Percentiles rank a stretch among this genome's conserved stretches.
Conservation (phyloP, 2,797 vertebrate genomes). For the Ataeniobius toweri region DNA sequence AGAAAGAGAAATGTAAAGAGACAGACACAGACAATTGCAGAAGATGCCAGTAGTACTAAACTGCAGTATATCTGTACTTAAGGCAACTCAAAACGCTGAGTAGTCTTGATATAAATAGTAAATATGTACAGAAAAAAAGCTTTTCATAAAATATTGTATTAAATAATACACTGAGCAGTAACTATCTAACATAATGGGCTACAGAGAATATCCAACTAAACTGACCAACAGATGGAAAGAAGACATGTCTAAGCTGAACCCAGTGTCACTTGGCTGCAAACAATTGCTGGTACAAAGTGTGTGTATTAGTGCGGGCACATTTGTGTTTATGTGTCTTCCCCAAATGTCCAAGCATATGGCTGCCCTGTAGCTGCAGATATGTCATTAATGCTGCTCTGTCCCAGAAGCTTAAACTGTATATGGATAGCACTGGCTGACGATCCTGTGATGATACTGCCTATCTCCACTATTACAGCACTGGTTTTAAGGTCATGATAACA, state of each 20-base stretch:
- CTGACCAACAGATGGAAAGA: conserved; percentile 53
- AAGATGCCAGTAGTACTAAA: conserved; percentile 30
- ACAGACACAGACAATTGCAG: conserved; percentile 29
- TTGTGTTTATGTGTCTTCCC: conserved; percentile 28
- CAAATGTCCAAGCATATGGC: conserved; percentile 77
- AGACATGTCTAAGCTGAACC: conserved; percentile 47
- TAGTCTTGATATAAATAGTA: conserved; percentile 9
- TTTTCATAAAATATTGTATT: background rate
- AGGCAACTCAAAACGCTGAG: conserved; percentile 16
- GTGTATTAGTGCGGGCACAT: conserved; percentile 17
- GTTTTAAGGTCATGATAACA: conserved; percentile 75
- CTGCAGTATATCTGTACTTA: conserved; percentile 25
- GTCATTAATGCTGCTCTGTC: conserved; percentile 63
- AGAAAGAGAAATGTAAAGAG: conserved; percentile 40
- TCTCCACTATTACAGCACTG: conserved; percentile 59
- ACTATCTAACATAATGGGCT: conserved; percentile 11
- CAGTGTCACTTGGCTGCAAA: conserved; percentile 60
- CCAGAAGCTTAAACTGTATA: conserved; percentile 51
- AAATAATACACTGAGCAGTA: background rate
- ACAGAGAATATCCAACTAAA: conserved; percentile 13
- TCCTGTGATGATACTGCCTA: conserved; percentile 43
- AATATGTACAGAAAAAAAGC: background rate
- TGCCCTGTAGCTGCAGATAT: conserved; percentile 63
- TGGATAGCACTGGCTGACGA: conserved; percentile 30
- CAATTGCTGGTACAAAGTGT: conserved; percentile 28